Evolutionary conservation across 2,888 invertebrate species (phyloP).

Genomic region (Opisthograptis luteolata): DNA sequence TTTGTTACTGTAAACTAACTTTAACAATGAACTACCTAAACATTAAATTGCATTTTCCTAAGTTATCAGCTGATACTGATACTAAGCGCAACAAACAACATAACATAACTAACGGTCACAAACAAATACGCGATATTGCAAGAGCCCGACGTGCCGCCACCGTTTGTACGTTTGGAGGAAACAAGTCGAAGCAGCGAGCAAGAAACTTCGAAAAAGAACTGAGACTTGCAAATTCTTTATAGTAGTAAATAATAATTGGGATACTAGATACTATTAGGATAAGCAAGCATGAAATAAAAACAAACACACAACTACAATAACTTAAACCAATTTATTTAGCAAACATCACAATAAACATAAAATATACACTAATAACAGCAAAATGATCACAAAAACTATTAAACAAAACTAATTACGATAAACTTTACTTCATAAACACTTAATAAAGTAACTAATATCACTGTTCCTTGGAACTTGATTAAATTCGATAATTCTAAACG

Average conservation of each 20-base stretch:
- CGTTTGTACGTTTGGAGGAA: too few species aligned
- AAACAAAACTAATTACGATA: slow-evolving; percentile 28
- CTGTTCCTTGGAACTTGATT: slow-evolving; percentile 40
- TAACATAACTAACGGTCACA: too few species aligned
- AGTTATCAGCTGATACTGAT: too few species aligned
- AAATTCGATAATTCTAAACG: slow-evolving; percentile 35
- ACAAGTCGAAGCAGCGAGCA: too few species aligned
- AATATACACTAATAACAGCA: slow-evolving; percentile 6
- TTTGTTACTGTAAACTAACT: too few species aligned
- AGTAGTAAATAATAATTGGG: too few species aligned
- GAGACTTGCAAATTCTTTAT: neutral
- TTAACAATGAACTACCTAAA: too few species aligned
- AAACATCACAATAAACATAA: slow-evolving; percentile 33
- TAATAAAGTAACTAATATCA: slow-evolving; percentile 43
- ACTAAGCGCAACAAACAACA: too few species aligned
- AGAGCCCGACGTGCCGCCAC: too few species aligned
- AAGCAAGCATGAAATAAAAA: slow-evolving; percentile 36
- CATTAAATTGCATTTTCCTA: too few species aligned
- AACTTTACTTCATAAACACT: slow-evolving; percentile 32
- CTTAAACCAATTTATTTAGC: slow-evolving; percentile 39
- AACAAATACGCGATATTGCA: too few species aligned
- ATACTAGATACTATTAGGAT: too few species aligned
- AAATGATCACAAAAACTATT: slow-evolving; percentile 5
- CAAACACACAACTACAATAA: slow-evolving; percentile 31
- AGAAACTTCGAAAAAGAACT: neutral